phyloP scores from a whole-genome alignment of 64 coral and sea anemone genomes.

The Pocillopora verrucosa region DNA sequence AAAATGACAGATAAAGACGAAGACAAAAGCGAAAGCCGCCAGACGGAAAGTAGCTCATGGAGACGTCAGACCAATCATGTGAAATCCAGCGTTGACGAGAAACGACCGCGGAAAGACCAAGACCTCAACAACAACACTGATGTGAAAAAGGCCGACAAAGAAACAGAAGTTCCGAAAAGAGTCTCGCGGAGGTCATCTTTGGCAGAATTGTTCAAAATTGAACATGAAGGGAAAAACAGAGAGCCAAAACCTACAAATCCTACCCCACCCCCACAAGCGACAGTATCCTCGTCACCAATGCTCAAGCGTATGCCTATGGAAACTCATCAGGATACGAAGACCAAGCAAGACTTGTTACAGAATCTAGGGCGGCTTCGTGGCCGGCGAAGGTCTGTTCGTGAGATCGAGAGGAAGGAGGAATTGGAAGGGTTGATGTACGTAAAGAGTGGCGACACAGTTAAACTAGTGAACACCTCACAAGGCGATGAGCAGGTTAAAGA shows the following conservation, averaged over 20 bases:
- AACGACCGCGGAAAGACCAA: slow-evolving; percentile 38
- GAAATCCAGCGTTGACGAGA: slow-evolving; percentile 42
- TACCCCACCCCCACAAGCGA: not conserved
- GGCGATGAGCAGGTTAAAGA: slow-evolving; percentile 87
- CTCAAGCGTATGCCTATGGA: slow-evolving; percentile 14
- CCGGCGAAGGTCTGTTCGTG: slow-evolving; percentile 79
- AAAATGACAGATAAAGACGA: slow-evolving; percentile 44
- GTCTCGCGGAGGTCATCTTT: slow-evolving; percentile 79
- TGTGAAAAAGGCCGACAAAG: slow-evolving; percentile 61
- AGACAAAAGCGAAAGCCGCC: slow-evolving; percentile 10
- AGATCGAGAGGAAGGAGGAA: slow-evolving; percentile 85
- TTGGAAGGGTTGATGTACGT: slow-evolving; percentile 93
- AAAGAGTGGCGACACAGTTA: slow-evolving; percentile 79
- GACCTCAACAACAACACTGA: slow-evolving; percentile 62
- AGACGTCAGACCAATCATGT: slow-evolving; percentile 47
- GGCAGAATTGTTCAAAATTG: slow-evolving; percentile 91
- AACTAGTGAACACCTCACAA: slow-evolving; percentile 85
- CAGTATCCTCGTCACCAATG: not conserved
- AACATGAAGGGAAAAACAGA: slow-evolving; percentile 50
- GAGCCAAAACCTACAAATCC: slow-evolving; percentile 21
- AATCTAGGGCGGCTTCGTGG: slow-evolving; percentile 75
- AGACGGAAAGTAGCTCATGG: not conserved
- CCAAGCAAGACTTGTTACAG: slow-evolving; percentile 81
- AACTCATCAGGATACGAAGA: slow-evolving; percentile 58
- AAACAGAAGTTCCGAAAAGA: slow-evolving; percentile 53